phyloP scores from a whole-genome alignment of 2,888 invertebrate genomes.

The Ligdia adustata region DNA sequence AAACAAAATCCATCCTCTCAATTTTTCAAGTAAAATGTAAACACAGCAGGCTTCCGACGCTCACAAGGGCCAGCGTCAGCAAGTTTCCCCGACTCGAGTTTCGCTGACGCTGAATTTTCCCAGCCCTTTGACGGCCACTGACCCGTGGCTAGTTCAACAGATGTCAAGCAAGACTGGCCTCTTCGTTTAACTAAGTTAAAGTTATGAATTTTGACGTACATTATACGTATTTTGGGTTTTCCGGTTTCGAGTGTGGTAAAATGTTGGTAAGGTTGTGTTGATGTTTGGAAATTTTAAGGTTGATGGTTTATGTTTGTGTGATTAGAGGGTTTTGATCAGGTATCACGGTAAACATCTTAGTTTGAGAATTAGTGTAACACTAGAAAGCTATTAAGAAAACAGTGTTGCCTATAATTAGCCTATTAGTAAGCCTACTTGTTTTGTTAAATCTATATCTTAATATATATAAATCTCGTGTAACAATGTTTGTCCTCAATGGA shows the following conservation, averaged over 20 bases:
- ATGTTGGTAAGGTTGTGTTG: too few relatives aligned
- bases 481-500: too few relatives aligned
- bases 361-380: too few relatives aligned
- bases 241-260: neutral
- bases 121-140: constrained; percentile 11
- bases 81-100: constrained; percentile 7
- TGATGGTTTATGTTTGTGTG: too few relatives aligned
- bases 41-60: neutral
- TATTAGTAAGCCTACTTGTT: too few relatives aligned
- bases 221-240: constrained; percentile 9
- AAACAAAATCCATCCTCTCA: neutral
- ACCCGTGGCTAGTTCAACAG: constrained; percentile 11
- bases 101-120: constrained; percentile 8
- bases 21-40: constrained; percentile 8
- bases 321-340: too few relatives aligned
- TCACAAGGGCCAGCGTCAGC: constrained; percentile 1
- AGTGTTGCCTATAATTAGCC: too few relatives aligned
- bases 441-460: too few relatives aligned
- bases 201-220: constrained; percentile 8
- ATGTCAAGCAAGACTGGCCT: constrained; percentile 9
- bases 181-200: constrained; percentile 6
- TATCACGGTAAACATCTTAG: too few relatives aligned
- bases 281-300: too few relatives aligned
- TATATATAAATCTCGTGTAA: too few relatives aligned
- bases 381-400: too few relatives aligned